A percentile compares a stretch with the other conserved stretches of the same genome.
These are phyloP conservation scores for Hermatobates lingyangjiaoensis DNA, from an alignment of 1,140 invertebrate genomes.

Conservation along the genomic window DNA sequence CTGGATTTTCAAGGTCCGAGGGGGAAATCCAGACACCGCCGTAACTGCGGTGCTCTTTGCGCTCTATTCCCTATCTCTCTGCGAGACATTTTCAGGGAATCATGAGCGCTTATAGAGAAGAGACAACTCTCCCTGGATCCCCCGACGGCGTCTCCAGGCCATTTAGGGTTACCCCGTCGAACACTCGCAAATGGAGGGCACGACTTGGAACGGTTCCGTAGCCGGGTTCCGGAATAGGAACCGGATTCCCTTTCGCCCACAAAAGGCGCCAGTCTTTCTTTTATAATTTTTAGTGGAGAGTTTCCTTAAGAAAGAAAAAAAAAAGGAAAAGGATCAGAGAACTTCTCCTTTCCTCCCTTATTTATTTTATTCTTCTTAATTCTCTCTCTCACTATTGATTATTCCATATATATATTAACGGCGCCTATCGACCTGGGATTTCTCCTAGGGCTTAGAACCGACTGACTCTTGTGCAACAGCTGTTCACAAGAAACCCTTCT, in stretches of 20 bases:
- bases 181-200: background rate
- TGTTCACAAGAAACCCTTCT: slow-evolving; percentile 78
- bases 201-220: background rate
- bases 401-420: no score
- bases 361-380: no score
- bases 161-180: slow-evolving; percentile 34
- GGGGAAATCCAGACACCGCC: slow-evolving; percentile 43
- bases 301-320: no score
- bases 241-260: slow-evolving; percentile 45
- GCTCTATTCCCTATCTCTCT: slow-evolving; percentile 46
- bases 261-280: no score
- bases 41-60: slow-evolving; percentile 47
- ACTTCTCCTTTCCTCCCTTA: no score
- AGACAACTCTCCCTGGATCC: slow-evolving; percentile 62
- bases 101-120: slow-evolving; percentile 52
- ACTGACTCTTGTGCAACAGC: slow-evolving; percentile 75
- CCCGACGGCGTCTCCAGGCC: slow-evolving; percentile 49
- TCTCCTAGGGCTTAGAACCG: slow-evolving; percentile 58
- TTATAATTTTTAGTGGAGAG: no score
- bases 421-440: slow-evolving; percentile 10
- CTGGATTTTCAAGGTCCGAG: slow-evolving; percentile 58
- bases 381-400: no score
- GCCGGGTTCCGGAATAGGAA: background rate
- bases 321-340: no score
- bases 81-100: slow-evolving; percentile 52